Conservation (phyloP, 2,113 vertebrate genomes). For the Mesoclemmys tuberculata region DNA sequence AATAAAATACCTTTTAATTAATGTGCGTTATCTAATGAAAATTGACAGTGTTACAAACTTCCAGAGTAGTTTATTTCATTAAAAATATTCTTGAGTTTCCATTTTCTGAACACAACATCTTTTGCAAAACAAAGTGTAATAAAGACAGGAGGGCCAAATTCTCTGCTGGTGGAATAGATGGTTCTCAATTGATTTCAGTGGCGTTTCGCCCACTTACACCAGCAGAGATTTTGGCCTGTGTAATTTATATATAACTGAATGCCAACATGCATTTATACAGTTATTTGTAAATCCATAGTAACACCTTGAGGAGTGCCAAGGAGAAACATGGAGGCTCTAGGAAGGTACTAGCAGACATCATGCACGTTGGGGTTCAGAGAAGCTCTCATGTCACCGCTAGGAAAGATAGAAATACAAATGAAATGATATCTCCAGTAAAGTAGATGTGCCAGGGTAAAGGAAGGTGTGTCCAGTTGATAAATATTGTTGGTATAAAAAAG, state of each 20-base stretch:
- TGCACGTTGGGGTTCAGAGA: neutral
- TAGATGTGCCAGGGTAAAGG: neutral
- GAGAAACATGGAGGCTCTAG: neutral
- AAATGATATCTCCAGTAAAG: neutral
- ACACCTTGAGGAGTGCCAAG: neutral
- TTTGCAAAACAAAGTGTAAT: neutral
- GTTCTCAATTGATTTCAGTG: neutral
- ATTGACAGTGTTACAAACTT: neutral
- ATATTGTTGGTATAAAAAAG: neutral
- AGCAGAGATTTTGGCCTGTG: neutral
- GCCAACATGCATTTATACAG: neutral
- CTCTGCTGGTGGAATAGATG: neutral
- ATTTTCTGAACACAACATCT: neutral
- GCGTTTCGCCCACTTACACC: neutral
- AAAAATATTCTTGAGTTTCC: neutral
- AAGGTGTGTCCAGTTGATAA: neutral
- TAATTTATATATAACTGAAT: neutral
- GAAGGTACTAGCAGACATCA: neutral
- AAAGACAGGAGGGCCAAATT: neutral
- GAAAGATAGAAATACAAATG: neutral
- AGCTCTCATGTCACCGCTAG: neutral
- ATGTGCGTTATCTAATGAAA: neutral
- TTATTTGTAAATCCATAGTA: neutral
- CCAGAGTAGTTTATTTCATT: neutral
- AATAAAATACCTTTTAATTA: slow-evolving; percentile 44